phyloP scores from a whole-genome alignment of 2,113 vertebrate species.

The Paradisaea rubra region DNA sequence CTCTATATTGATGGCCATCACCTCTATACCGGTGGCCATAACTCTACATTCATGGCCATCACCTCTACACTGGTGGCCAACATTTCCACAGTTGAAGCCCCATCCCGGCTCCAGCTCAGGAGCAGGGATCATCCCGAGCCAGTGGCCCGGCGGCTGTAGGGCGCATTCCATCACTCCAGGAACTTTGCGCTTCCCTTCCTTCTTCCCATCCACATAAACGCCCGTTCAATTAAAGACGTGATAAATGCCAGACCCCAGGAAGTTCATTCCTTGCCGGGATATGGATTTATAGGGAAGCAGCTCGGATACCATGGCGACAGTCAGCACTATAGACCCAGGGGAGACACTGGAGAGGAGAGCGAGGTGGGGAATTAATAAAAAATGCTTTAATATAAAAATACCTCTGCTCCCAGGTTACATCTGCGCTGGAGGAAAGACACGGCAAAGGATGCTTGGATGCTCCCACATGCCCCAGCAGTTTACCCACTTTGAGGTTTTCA shows the following conservation, averaged over 20 bases:
- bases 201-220: neutral
- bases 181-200: neutral
- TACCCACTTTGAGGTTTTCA: neutral
- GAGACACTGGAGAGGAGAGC: neutral
- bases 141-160: accelerated
- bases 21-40: too few species aligned
- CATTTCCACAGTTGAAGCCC: neutral
- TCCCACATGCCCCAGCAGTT: neutral
- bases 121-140: neutral
- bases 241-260: neutral
- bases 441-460: neutral
- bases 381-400: slow-evolving; percentile 7
- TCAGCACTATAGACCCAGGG: neutral
- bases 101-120: neutral
- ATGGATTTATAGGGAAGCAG: slow-evolving; percentile 18
- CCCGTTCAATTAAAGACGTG: neutral
- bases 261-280: neutral
- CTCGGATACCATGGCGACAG: slow-evolving; percentile 25
- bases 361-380: slow-evolving; percentile 28
- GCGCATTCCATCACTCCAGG: accelerated
- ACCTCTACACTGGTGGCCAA: too few species aligned
- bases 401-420: neutral
- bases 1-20: accelerated
- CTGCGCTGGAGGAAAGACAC: neutral
- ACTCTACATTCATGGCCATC: neutral